Evolutionary conservation across 2,888 invertebrate species (phyloP).

Genomic region (Drosophila putrida): DNA sequence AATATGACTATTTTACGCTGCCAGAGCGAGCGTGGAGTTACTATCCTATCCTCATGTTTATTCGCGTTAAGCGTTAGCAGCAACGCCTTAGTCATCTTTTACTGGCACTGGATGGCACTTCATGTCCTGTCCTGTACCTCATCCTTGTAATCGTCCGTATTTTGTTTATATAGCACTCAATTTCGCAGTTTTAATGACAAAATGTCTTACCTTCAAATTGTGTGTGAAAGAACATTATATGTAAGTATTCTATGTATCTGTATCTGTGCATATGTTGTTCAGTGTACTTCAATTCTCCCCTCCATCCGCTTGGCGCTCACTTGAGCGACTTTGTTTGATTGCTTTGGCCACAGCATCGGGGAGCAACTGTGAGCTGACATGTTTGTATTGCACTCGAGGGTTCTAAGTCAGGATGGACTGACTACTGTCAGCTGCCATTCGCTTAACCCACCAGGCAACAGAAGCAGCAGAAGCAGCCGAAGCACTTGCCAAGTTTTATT

Average conservation of each 20-base stretch:
- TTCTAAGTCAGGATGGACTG: conserved; percentile 41
- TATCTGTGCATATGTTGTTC: conserved; percentile 26
- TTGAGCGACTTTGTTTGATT: conserved; percentile 75
- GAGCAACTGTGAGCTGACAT: conserved; percentile 63
- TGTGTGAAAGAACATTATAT: conserved; percentile 58
- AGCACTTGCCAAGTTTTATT: conserved; percentile 77
- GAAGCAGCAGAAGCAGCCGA: conserved; percentile 29
- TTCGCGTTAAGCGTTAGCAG: conserved; percentile 73
- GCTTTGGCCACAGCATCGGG: conserved; percentile 65
- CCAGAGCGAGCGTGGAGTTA: conserved; percentile 3
- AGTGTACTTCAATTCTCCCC: not conserved
- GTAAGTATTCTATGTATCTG: conserved; percentile 54
- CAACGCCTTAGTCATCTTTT: conserved; percentile 66
- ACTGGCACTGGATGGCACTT: conserved; percentile 13
- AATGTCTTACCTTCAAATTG: conserved; percentile 78
- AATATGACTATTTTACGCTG: conserved; percentile 70
- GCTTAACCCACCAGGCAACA: conserved; percentile 48
- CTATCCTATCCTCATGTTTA: conserved; percentile 57
- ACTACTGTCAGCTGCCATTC: conserved; percentile 42
- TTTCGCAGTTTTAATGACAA: conserved; percentile 81
- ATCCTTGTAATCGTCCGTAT: conserved; percentile 29
- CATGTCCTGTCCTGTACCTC: not conserved
- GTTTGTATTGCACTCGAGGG: conserved; percentile 79
- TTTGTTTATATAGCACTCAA: conserved; percentile 80
- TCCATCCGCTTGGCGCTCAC: conserved; percentile 23